Evolutionary conservation across 2,888 invertebrate species (phyloP).

Genomic region (Coelogynopora nodosa): DNA sequence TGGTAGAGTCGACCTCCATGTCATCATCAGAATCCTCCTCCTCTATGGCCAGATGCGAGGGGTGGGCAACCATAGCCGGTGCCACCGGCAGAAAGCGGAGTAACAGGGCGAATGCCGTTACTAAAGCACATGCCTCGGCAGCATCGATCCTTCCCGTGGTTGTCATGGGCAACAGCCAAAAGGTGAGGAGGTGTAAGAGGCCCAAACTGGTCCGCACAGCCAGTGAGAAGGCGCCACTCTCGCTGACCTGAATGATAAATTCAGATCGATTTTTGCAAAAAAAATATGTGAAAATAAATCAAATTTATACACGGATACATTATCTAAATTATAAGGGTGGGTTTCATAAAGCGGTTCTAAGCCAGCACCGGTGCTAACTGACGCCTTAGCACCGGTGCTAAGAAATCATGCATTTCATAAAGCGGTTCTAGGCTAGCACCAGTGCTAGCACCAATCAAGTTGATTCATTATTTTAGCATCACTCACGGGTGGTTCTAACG

Average conservation of each 20-base stretch:
- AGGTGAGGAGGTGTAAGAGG: not conserved
- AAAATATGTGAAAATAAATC: no score
- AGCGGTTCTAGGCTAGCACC: no score
- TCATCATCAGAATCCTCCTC: not conserved
- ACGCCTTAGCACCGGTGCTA: no score
- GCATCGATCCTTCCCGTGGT: not conserved
- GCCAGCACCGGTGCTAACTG: no score
- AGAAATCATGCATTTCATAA: no score
- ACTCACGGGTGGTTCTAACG: no score
- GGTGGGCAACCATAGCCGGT: not conserved
- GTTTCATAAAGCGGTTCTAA: no score
- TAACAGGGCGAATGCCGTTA: not conserved
- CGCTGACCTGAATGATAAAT: not conserved
- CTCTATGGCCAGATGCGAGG: not conserved
- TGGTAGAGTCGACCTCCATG: not conserved
- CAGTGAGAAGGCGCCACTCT: not conserved
- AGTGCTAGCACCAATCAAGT: no score
- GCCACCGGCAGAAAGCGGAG: not conserved
- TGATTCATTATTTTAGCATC: no score
- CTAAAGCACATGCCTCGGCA: not conserved
- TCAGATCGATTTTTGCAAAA: no score
- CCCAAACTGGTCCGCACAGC: not conserved
- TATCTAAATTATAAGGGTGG: no score
- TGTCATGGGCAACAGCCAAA: not conserved
- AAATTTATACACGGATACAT: no score